Conservation (phyloP, 2,113 vertebrate genomes). For the Tauraco erythrolophus region DNA sequence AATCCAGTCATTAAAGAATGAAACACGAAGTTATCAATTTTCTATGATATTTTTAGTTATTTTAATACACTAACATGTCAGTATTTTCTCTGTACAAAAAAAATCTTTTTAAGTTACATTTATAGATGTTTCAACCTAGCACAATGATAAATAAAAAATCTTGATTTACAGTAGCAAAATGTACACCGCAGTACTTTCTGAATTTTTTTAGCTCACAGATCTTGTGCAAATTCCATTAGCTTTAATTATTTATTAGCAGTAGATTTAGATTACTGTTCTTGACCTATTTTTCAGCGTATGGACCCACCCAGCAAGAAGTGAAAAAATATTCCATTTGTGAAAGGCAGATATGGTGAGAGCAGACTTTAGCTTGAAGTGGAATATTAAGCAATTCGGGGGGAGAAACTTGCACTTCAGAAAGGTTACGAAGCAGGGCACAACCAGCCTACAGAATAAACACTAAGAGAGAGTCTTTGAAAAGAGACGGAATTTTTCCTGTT, state of each 20-base stretch:
- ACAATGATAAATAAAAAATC: conserved; percentile 79
- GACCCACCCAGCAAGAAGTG: conserved; percentile 76
- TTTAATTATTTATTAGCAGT: conserved; percentile 89
- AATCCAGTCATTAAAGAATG: not conserved
- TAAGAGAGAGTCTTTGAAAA: conserved; percentile 27
- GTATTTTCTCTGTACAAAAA: conserved; percentile 8
- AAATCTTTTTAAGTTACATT: conserved; percentile 23
- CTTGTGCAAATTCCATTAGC: conserved; percentile 86
- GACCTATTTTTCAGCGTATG: conserved; percentile 81
- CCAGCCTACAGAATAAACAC: conserved; percentile 38
- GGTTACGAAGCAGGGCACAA: not conserved
- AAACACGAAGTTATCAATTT: not conserved
- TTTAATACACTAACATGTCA: not conserved
- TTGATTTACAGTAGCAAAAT: conserved; percentile 68
- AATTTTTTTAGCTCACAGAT: conserved; percentile 78
- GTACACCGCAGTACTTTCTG: conserved; percentile 61
- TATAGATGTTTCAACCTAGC: conserved; percentile 60
- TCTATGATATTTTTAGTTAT: not conserved
- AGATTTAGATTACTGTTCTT: conserved; percentile 83
- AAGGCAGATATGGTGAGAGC: conserved; percentile 57
- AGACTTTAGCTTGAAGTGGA: conserved; percentile 43
- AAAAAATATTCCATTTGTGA: conserved; percentile 77
- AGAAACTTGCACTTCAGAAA: not conserved
- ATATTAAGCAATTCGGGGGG: conserved; percentile 19
- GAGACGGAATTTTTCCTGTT: not conserved